Base-by-base conservation (phyloP, 92 coral and sea anemone species). In the Chrysogorgia sp. region DNA sequence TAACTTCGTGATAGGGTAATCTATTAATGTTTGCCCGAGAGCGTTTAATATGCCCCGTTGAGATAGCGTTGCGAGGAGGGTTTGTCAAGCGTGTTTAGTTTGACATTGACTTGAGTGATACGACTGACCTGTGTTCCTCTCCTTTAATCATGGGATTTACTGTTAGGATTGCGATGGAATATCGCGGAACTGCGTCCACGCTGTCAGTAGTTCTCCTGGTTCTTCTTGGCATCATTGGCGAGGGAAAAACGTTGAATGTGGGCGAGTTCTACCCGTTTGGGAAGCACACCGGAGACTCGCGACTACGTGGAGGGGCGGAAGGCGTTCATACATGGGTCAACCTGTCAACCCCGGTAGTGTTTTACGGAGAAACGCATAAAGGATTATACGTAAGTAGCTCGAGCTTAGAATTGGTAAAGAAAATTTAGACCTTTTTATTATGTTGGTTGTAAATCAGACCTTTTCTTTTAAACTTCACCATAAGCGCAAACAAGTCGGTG, bases 221-320 rank as follows among this genome's bases (percentile, higher is more conserved):
- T 61, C 57, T 74, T 59, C 63, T 87, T 71, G 80, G 67, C 65
- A 52, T 87, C 45, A 43, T 82, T 48, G 30, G 79, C 52, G 31
- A 59, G 17, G 84, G 47, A 35, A 34, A 58, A 66, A 72, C 85
- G 30, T 82, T 87, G 47, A 48, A 76, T 37, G 40, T 83, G 31
- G 70, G 58, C 32, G 79, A 85, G 50, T 85, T 96, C 82, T 96
- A 87, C 63, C 85, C 99, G 8, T 82, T 81, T 75, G 97, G 93
- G 30, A 82, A 71, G 30, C 71, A 19, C 26, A 28, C 24, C 40
- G 89, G 89, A 3, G 92, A 88, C 28, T 29, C 66, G 10, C 57
- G 63, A 67, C 24, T 80, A 19, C 70, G 64, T 14, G 30, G 30
- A 67, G 72, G 64, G 43, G 76, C 60, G 24, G 60, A 72, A 9